phyloP scores from a whole-genome alignment of 1,140 invertebrate species.

The Diachasma alloeum region DNA sequence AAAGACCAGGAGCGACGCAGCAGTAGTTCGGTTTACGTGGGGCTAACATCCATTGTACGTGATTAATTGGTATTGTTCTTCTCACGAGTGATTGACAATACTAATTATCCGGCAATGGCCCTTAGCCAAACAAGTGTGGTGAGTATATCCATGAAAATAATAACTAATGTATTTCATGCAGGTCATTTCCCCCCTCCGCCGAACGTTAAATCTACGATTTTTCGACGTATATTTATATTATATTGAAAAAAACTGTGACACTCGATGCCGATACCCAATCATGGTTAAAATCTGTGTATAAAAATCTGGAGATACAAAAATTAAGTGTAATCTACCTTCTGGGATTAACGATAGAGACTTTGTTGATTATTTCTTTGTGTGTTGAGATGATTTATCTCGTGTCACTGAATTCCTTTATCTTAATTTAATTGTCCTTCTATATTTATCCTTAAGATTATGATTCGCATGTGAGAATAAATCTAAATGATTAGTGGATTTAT shows the following conservation, averaged over 20 bases:
- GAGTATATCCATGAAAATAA: constrained; percentile 53
- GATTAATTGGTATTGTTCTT: constrained; percentile 42
- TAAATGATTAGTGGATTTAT: too few species aligned
- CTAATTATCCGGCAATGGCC: constrained; percentile 55
- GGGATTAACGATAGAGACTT: too few species aligned
- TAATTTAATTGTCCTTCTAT: too few species aligned
- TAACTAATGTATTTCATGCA: constrained; percentile 3
- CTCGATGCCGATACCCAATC: too few species aligned
- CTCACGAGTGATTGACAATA: constrained; percentile 34
- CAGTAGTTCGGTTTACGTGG: constrained; percentile 40
- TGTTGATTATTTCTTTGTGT: too few species aligned
- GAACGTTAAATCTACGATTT: background rate
- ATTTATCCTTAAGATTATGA: too few species aligned
- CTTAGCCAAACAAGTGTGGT: constrained; percentile 68
- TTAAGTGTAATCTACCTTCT: background rate
- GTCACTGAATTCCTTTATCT: too few species aligned
- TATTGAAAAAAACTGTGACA: background rate
- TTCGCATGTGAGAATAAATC: too few species aligned
- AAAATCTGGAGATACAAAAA: background rate
- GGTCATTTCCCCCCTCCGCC: background rate
- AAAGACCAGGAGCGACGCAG: constrained; percentile 51
- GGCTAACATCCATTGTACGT: constrained; percentile 36
- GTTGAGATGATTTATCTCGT: too few species aligned
- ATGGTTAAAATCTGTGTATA: background rate
- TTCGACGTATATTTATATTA: background rate